Evolutionary conservation across 2,888 invertebrate species (phyloP).

Genomic region (Dryocosmus kuriphilus): DNA sequence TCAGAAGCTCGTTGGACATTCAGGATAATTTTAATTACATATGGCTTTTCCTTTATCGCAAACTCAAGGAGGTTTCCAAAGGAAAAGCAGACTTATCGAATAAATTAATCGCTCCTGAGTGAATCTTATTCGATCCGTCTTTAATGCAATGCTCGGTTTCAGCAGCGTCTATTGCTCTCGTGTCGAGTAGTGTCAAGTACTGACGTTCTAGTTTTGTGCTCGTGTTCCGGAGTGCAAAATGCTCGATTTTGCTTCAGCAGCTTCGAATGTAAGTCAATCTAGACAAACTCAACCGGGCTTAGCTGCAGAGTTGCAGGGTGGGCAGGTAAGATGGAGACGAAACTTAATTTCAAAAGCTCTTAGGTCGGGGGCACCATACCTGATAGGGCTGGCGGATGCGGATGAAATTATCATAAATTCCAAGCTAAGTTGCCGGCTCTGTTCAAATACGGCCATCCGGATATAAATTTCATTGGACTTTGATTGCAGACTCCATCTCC

Average conservation of each 20-base stretch:
- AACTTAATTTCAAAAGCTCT: slow-evolving; percentile 61
- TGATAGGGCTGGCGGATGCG: slow-evolving; percentile 53
- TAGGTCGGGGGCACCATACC: slow-evolving; percentile 51
- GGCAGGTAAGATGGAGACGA: slow-evolving; percentile 43
- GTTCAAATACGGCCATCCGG: slow-evolving; percentile 55
- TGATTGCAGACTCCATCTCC: slow-evolving; percentile 62
- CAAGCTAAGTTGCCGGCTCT: slow-evolving; percentile 58
- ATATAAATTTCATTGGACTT: slow-evolving; percentile 68
- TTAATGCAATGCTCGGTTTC: slow-evolving; percentile 5
- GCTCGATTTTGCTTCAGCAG: neutral
- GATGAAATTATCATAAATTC: slow-evolving; percentile 65
- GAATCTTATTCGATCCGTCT: neutral
- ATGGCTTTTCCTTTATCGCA: neutral
- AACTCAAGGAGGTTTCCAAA: neutral
- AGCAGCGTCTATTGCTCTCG: neutral
- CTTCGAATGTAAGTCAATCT: slow-evolving; percentile 24
- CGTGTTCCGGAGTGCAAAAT: neutral
- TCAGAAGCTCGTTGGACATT: neutral
- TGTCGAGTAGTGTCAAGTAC: neutral
- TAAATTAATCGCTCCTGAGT: slow-evolving; percentile 29
- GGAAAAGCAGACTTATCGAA: slow-evolving; percentile 17
- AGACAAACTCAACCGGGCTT: slow-evolving; percentile 9
- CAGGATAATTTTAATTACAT: neutral
- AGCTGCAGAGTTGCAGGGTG: neutral
- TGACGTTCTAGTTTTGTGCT: slow-evolving; percentile 1